Evolutionary conservation across 2,113 vertebrate genomes (phyloP).

Genomic region (Protobothrops flavoviridis): DNA sequence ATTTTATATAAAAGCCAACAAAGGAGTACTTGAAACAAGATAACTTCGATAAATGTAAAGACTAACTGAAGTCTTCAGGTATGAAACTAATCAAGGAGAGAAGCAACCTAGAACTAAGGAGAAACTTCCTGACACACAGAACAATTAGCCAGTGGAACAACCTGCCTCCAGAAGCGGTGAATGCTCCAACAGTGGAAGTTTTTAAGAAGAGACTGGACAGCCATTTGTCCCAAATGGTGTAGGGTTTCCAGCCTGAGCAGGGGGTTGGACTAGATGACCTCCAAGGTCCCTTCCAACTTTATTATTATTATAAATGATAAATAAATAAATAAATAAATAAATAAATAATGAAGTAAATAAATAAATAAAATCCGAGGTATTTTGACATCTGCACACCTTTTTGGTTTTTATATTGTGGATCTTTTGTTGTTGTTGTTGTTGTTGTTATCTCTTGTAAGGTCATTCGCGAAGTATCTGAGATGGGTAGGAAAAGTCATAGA

Average conservation of each 20-base stretch:
- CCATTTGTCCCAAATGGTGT: no score
- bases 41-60: background rate
- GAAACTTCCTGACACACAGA: no score
- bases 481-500: background rate
- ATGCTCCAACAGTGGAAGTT: no score
- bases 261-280: no score
- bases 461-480: background rate
- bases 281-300: no score
- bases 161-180: no score
- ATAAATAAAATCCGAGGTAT: background rate
- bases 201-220: no score
- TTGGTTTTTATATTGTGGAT: background rate
- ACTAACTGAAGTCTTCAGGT: background rate
- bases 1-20: background rate
- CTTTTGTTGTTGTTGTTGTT: background rate
- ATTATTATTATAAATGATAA: background rate
- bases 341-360: background rate
- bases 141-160: no score
- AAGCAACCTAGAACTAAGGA: no score
- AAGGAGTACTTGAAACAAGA: background rate
- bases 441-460: background rate
- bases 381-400: background rate
- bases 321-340: background rate
- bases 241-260: no score
- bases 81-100: background rate